Base-by-base conservation (phyloP, 2,888 invertebrate species). In the Protula sp. region DNA sequence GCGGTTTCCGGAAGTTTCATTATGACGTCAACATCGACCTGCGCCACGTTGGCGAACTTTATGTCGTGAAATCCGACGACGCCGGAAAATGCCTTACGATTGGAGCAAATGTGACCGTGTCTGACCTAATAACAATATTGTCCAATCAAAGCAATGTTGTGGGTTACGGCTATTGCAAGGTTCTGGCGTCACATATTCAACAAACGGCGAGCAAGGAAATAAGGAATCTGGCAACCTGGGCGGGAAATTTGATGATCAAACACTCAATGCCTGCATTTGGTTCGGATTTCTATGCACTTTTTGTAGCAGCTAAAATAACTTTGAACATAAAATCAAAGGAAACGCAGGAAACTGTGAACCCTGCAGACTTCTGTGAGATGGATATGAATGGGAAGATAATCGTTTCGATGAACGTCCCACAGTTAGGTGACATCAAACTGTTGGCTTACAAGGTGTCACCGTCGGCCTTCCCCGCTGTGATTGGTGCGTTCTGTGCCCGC, bases 211-310 rank as follows among this genome's bases (percentile, higher is more conserved):
- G 87, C 76, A 84, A 87, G 2, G 86, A 88, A 24, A 87, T 90
- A 0, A 83, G 89, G 76, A 90, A 89, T 81, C 88, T 89, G 77
- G 47, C 45, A 53, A 86, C 87, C 2, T 78, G 89, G 60, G 89
- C 87, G 14, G 89, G 89, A 0, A 89, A 89, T 72, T 74, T 89
- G 58, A 85, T 86, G 80, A 84, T 88, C 59, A 89, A 89, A 74
- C 84, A 88, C 71, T 73, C 81, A 5, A 84, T 88, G 67, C 83
- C 80, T 2, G 87, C 87, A 58, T 90, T 89, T 74, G 86, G 87
- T 4, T 89, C 89, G 0, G 89, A 90, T 71, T 72, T 89, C 9
- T 75, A 72, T 57, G 67, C 70, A 29, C 63, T 75, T 52, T 56
- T 78, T 47, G 73, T 74, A 57, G 69, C 74, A n/a, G 67, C 72